Evolutionary conservation across 2,113 vertebrate genomes (phyloP).

Genomic region (Cacatua alba): DNA sequence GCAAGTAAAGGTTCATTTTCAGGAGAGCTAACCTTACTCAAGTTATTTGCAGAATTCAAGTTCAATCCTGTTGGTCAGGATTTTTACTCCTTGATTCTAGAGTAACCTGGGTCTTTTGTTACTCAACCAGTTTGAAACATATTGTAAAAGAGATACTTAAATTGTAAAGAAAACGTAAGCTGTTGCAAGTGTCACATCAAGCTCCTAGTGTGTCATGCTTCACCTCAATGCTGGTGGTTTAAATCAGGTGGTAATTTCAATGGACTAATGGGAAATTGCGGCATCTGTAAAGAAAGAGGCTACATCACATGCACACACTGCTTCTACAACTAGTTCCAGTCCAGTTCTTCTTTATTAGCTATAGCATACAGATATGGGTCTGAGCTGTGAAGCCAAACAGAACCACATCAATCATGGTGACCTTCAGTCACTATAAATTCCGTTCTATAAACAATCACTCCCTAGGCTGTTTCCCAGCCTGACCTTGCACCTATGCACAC

Average conservation of each 20-base stretch:
- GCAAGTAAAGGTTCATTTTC: neutral
- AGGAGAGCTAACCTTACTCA: neutral
- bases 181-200: neutral
- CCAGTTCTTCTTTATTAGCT: neutral
- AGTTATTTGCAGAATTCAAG: neutral
- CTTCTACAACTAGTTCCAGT: neutral
- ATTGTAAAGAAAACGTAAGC: neutral
- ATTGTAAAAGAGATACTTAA: neutral
- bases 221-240: neutral
- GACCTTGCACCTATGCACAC: neutral
- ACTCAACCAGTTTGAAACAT: neutral
- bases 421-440: neutral
- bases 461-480: neutral
- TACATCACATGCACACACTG: neutral
- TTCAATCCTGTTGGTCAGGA: neutral
- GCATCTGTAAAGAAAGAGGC: neutral
- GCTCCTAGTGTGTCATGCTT: neutral
- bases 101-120: neutral
- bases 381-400: neutral
- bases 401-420: neutral
- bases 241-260: neutral
- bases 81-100: neutral
- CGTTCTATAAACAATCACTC: neutral
- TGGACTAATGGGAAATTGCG: neutral
- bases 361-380: neutral